phyloP scores from a whole-genome alignment of 2,113 vertebrate species.

The Nyctereutes procyonoides region DNA sequence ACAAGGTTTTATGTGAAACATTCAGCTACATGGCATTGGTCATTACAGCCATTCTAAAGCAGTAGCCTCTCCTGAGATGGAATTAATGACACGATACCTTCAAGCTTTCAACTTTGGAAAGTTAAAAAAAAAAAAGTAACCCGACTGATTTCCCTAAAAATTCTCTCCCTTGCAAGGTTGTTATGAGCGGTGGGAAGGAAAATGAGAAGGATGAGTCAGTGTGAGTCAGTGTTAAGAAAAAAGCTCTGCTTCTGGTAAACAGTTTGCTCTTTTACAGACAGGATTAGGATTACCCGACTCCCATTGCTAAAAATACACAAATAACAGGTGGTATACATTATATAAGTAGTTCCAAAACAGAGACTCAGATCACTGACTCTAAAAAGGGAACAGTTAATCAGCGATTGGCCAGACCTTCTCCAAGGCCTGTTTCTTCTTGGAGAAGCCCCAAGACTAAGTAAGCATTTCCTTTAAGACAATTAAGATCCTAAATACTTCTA shows the following conservation, averaged over 20 bases:
- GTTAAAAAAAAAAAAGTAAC: background rate
- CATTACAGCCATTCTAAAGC: background rate
- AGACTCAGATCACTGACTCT: constrained; percentile 59
- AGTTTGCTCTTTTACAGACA: constrained; percentile 80
- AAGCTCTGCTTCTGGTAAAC: constrained; percentile 77
- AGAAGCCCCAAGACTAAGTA: constrained; percentile 33
- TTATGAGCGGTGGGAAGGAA: constrained; percentile 66
- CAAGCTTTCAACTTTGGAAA: constrained; percentile 53
- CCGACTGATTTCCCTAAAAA: constrained; percentile 47
- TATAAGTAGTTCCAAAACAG: constrained; percentile 76
- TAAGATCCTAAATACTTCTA: background rate
- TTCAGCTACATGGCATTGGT: background rate
- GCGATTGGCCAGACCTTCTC: constrained; percentile 47
- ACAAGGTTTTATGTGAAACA: background rate
- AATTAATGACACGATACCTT: background rate
- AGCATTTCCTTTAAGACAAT: constrained; percentile 42
- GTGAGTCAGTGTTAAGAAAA: constrained; percentile 75
- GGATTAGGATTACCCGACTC: constrained; percentile 75
- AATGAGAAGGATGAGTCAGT: constrained; percentile 76
- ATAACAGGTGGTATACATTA: constrained; percentile 80
- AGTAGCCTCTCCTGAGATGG: background rate
- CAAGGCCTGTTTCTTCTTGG: constrained; percentile 11
- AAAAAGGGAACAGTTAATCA: constrained; percentile 61
- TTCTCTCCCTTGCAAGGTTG: constrained; percentile 48
- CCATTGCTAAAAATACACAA: constrained; percentile 78